Conservation (phyloP, 2,797 vertebrate species). For the Neosilurus hyrtlii region DNA sequence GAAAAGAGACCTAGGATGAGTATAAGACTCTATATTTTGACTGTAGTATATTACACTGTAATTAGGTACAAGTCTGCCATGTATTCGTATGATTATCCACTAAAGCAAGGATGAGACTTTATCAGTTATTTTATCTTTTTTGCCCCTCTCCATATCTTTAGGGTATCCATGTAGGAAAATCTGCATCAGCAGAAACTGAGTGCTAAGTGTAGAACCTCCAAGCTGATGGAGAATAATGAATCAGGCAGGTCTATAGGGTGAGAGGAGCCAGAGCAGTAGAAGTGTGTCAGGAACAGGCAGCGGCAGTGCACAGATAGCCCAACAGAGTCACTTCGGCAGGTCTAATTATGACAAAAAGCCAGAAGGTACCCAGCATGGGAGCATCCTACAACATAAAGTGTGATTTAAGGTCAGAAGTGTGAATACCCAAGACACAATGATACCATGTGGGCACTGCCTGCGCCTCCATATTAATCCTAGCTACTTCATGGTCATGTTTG, state of each 20-base stretch:
- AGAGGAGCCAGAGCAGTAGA: neutral
- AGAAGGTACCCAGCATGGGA: neutral
- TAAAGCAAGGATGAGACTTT: neutral
- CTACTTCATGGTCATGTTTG: neutral
- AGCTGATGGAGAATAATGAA: neutral
- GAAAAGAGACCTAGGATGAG: neutral
- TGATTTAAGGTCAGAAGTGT: neutral
- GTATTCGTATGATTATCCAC: neutral
- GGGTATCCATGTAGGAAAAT: neutral
- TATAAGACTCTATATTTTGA: neutral
- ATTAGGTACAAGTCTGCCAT: neutral
- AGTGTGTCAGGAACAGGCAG: neutral
- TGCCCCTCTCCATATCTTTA: too few relatives aligned
- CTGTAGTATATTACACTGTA: neutral
- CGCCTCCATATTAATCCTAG: neutral
- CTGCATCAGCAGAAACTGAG: neutral
- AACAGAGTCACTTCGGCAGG: neutral
- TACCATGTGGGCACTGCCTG: neutral
- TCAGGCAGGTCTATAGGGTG: neutral
- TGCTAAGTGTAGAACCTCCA: neutral
- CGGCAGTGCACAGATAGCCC: neutral
- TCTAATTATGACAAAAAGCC: neutral
- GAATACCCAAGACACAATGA: neutral
- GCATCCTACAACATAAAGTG: neutral
- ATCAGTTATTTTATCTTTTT: neutral